Percentiles rank a stretch among this genome's conserved stretches.
phyloP scores from a whole-genome alignment of 2,113 vertebrate species.

The Neofelis nebulosa region DNA sequence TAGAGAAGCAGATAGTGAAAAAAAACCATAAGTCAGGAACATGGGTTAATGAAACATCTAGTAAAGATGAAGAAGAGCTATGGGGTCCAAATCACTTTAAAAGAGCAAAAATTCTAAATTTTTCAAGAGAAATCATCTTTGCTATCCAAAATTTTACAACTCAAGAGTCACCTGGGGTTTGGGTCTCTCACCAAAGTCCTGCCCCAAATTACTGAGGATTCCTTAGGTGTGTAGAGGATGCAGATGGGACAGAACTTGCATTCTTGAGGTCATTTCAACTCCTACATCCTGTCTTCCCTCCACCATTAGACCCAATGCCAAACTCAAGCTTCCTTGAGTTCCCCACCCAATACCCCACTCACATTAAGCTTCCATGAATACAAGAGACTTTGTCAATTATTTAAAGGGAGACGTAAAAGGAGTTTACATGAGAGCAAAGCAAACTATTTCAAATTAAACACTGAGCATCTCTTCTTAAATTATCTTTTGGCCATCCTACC shows the following conservation, averaged over 20 bases:
- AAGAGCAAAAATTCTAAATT: not conserved
- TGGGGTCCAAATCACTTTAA: not conserved
- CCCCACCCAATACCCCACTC: not conserved
- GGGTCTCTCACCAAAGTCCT: not conserved
- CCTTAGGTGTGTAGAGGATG: not conserved
- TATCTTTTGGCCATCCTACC: not conserved
- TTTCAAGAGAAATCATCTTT: not conserved
- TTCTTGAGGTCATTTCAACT: not conserved
- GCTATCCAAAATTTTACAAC: not conserved
- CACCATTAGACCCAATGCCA: not conserved
- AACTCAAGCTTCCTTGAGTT: not conserved
- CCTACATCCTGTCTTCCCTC: not conserved
- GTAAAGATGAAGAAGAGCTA: not conserved
- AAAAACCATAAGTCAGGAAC: not conserved
- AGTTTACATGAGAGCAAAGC: not conserved
- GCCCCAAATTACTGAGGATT: not conserved
- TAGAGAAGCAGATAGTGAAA: not conserved
- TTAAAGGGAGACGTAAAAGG: not conserved
- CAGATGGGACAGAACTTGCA: not conserved
- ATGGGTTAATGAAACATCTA: not conserved
- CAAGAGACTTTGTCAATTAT: not conserved
- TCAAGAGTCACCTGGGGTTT: not conserved
- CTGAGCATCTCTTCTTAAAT: not conserved
- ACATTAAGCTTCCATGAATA: not conserved
- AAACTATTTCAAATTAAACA: not conserved